phyloP scores from a whole-genome alignment of 2,797 vertebrate genomes.

The Pangasius djambal region DNA sequence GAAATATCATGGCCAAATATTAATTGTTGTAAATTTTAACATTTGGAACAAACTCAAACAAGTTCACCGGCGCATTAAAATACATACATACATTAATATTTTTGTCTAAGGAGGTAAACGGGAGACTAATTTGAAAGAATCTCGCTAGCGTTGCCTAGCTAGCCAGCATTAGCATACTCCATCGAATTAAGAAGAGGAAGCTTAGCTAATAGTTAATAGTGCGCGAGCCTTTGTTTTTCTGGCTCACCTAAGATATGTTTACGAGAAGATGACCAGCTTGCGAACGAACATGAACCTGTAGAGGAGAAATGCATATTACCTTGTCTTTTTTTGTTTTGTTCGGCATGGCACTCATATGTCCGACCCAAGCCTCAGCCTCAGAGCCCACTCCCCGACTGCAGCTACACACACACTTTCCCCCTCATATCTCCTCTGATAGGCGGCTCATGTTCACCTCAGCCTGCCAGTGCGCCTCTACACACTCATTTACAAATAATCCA shows the following conservation, averaged over 20 bases:
- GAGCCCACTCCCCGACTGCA: slow-evolving; percentile 63
- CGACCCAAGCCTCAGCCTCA: slow-evolving; percentile 66
- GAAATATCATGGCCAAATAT: not conserved
- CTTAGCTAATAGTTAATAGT: not conserved
- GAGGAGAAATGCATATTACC: slow-evolving; percentile 66
- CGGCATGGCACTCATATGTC: slow-evolving; percentile 76
- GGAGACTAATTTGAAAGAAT: not conserved
- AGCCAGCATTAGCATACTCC: slow-evolving; percentile 22
- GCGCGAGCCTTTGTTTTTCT: not conserved
- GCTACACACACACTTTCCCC: slow-evolving; percentile 55
- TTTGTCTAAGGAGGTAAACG: not conserved
- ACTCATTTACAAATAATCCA: too few relatives aligned
- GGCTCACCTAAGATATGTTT: not conserved
- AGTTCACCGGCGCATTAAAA: not conserved
- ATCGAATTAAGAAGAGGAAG: slow-evolving; percentile 17
- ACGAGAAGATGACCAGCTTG: not conserved
- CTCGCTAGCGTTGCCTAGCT: not conserved
- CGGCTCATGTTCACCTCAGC: slow-evolving; percentile 25
- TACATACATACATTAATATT: not conserved
- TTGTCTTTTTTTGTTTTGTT: slow-evolving; percentile 85
- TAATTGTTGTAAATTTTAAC: not conserved
- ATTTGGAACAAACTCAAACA: not conserved
- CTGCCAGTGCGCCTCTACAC: not conserved
- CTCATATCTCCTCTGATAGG: slow-evolving; percentile 63
- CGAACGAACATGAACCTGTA: not conserved